Percentiles rank a stretch among this genome's conserved stretches.
Evolutionary conservation across 2,888 invertebrate genomes (phyloP).

Genomic region (Petrolisthes manimaculis): DNA sequence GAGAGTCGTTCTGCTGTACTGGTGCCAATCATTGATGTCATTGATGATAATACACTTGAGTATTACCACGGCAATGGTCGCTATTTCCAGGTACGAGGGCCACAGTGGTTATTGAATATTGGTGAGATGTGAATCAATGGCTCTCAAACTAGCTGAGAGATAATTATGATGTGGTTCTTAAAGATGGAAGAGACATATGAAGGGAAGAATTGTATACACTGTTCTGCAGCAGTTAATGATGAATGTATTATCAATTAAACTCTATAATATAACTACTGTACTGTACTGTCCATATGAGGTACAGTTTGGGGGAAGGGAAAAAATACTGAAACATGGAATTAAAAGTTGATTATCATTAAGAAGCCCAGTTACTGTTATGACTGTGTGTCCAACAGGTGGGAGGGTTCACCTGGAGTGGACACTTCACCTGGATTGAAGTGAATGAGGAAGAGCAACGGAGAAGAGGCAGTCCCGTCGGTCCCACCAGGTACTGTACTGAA

Average conservation of each 20-base stretch:
- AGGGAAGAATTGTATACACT: too few relatives aligned
- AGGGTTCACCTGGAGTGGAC: conserved; percentile 89
- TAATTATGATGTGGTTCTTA: too few relatives aligned
- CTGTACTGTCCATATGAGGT: too few relatives aligned
- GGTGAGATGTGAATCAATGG: background rate
- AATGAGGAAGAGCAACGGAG: conserved; percentile 77
- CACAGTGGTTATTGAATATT: background rate
- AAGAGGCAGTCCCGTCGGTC: conserved; percentile 75
- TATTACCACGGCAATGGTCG: conserved; percentile 76
- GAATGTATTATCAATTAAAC: too few relatives aligned
- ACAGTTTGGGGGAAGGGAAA: background rate
- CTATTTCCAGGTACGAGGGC: conserved; percentile 66
- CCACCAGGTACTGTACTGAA: conserved; percentile 74
- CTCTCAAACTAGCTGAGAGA: too few relatives aligned
- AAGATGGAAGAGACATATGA: too few relatives aligned
- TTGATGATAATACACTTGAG: conserved; percentile 83
- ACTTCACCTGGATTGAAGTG: conserved; percentile 92
- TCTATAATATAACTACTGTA: too few relatives aligned
- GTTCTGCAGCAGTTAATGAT: too few relatives aligned
- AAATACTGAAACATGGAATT: background rate
- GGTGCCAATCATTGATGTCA: conserved; percentile 95
- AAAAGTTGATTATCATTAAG: background rate
- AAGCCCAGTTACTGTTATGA: too few relatives aligned
- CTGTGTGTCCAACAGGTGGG: conserved; percentile 77
- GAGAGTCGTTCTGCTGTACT: conserved; percentile 84